phyloP scores from a whole-genome alignment of 2,113 vertebrate species.

The Saguinus imperator region DNA sequence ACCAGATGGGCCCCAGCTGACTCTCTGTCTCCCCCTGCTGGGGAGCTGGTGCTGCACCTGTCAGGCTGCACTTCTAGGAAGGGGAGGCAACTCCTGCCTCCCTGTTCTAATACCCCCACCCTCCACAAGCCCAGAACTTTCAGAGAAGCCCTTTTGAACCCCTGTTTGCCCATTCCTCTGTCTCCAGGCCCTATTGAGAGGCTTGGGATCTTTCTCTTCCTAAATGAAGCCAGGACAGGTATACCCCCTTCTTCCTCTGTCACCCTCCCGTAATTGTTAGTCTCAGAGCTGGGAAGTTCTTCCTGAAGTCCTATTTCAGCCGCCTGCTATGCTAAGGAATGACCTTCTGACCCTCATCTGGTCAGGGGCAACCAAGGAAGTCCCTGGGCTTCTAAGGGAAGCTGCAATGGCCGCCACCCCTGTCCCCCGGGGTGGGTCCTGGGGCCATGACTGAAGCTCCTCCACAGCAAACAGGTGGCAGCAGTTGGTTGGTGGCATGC shows the following conservation, averaged over 20 bases:
- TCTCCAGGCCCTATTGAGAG: neutral
- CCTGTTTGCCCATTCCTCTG: neutral
- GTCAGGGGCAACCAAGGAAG: neutral
- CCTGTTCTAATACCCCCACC: neutral
- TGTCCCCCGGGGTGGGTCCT: neutral
- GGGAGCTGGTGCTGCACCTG: neutral
- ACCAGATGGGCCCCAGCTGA: neutral
- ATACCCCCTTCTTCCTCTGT: neutral
- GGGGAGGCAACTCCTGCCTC: no score
- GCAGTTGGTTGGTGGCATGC: slow-evolving; percentile 35
- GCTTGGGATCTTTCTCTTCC: neutral
- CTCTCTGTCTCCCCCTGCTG: slow-evolving; percentile 63
- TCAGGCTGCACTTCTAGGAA: neutral
- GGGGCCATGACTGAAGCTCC: neutral
- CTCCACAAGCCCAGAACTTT: neutral
- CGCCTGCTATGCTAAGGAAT: neutral
- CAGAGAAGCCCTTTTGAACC: neutral
- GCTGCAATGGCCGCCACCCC: neutral
- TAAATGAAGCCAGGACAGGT: neutral
- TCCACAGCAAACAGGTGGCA: slow-evolving; percentile 67
- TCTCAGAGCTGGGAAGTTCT: neutral
- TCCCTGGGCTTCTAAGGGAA: neutral
- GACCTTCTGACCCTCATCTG: neutral
- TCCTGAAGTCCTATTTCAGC: neutral
- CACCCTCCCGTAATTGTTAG: neutral